phyloP scores from a whole-genome alignment of 2,888 invertebrate genomes.

The Lasioglossum morio region DNA sequence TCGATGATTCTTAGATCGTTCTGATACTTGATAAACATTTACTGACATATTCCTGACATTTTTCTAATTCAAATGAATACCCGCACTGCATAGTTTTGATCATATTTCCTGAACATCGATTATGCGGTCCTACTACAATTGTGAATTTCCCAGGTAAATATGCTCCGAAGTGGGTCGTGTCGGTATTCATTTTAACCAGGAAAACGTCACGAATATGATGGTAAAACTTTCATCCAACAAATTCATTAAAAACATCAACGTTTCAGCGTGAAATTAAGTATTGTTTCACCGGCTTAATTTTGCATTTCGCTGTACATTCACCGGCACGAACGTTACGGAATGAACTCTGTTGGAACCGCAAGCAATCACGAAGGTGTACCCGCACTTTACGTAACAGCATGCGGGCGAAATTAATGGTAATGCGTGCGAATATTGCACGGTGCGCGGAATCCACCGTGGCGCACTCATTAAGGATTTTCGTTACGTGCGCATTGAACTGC shows the following conservation, averaged over 20 bases:
- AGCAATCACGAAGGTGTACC: slow-evolving; percentile 10
- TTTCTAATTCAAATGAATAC: background rate
- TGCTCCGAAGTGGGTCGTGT: background rate
- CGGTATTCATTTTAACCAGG: background rate
- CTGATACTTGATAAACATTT: background rate
- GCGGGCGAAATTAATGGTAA: slow-evolving; percentile 34
- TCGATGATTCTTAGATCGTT: background rate
- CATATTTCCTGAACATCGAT: background rate
- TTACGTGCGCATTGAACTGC: slow-evolving; percentile 39
- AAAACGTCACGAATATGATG: background rate
- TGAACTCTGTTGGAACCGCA: slow-evolving; percentile 5
- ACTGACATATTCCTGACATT: background rate
- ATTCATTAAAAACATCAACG: background rate
- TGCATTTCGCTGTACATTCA: background rate
- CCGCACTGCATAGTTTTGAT: background rate
- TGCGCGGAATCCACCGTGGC: background rate
- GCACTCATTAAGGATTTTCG: slow-evolving; percentile 40
- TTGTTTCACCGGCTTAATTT: background rate
- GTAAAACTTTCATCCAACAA: background rate
- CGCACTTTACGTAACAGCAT: slow-evolving; percentile 37
- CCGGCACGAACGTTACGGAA: background rate
- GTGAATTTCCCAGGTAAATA: background rate
- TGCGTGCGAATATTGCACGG: slow-evolving; percentile 20
- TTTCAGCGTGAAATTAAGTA: background rate
- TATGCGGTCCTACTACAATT: background rate